These are phyloP conservation scores for Neoseiulus cucumeris DNA, from an alignment of 1,140 invertebrate species.

Conservation along the genomic window DNA sequence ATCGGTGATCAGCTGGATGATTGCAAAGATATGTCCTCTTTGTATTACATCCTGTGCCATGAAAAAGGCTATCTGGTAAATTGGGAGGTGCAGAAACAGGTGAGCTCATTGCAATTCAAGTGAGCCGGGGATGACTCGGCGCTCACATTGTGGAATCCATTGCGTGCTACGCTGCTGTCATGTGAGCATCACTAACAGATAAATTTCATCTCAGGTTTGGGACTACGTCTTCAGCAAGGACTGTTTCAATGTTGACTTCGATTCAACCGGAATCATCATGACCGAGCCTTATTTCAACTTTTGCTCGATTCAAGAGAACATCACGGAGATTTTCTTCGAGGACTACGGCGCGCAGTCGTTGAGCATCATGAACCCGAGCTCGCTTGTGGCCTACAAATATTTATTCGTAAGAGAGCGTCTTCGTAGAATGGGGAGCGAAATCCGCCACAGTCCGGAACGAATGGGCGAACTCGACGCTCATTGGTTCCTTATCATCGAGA, in stretches of 20 bases:
- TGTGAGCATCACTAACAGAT: too few species aligned
- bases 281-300: slow-evolving; percentile 94
- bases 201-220: slow-evolving; percentile 47
- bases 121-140: too few species aligned
- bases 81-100: slow-evolving; percentile 72
- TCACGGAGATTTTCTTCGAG: slow-evolving; percentile 91
- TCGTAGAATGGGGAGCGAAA: too few species aligned
- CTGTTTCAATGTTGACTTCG: slow-evolving; percentile 50
- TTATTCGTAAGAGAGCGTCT: too few species aligned
- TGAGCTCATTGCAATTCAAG: not conserved
- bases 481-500: too few species aligned
- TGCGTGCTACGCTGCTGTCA: too few species aligned
- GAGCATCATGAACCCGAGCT: slow-evolving; percentile 42
- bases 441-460: too few species aligned
- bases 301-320: slow-evolving; percentile 67
- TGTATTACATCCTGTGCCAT: slow-evolving; percentile 83
- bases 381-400: slow-evolving; percentile 2
- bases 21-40: slow-evolving; percentile 76
- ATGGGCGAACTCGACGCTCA: too few species aligned
- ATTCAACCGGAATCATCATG: slow-evolving; percentile 50
- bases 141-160: too few species aligned
- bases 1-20: slow-evolving; percentile 81
- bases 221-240: slow-evolving; percentile 84
- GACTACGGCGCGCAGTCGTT: slow-evolving; percentile 79
- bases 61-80: slow-evolving; percentile 88